Conservation (phyloP, 2,797 vertebrate genomes). For the Acanthurus leucopareius region DNA sequence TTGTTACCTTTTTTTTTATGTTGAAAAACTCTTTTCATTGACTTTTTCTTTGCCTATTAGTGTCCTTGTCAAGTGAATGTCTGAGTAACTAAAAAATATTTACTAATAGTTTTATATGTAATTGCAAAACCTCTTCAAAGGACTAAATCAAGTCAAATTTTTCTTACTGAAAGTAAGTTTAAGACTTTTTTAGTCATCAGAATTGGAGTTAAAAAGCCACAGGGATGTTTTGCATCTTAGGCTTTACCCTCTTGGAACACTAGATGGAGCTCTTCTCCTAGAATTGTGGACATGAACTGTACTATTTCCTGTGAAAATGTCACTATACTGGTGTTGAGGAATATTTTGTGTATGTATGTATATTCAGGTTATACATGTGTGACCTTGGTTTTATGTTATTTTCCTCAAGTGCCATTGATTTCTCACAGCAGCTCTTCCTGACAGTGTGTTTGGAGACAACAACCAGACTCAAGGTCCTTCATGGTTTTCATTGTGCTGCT, state of each 20-base stretch:
- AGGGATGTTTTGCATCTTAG: neutral
- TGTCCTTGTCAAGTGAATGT: constrained; percentile 3
- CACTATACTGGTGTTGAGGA: neutral
- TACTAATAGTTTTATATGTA: neutral
- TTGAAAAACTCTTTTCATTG: neutral
- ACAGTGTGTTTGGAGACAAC: constrained; percentile 7
- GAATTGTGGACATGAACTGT: neutral
- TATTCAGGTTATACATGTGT: neutral
- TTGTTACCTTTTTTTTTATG: neutral
- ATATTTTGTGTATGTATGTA: neutral
- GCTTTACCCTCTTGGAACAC: constrained; percentile 15
- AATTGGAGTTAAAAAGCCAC: too few species aligned
- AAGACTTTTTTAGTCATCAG: neutral
- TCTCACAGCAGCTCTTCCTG: neutral
- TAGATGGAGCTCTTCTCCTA: constrained; percentile 51
- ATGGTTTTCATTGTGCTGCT: neutral
- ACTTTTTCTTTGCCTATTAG: neutral
- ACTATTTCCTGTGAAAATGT: neutral
- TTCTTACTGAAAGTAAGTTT: neutral
- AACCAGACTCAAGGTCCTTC: neutral
- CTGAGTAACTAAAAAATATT: neutral
- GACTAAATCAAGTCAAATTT: neutral
- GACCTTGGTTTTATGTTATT: neutral
- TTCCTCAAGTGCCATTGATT: neutral
- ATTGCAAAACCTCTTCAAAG: too few species aligned